phyloP scores from a whole-genome alignment of 2,797 vertebrate species.

The Phrynocephalus guinanensis region DNA sequence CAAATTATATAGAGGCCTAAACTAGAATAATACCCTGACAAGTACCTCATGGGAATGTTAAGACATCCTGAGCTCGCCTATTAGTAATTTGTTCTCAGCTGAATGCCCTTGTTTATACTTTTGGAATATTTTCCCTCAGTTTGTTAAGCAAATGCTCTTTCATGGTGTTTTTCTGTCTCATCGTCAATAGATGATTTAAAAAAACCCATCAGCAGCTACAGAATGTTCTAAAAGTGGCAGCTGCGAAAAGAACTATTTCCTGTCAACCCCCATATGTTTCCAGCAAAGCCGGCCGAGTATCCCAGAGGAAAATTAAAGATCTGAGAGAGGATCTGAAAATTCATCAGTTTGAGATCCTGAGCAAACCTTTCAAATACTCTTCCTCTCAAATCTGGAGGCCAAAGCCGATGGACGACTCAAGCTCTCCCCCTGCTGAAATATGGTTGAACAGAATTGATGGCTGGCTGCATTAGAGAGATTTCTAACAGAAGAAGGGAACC shows the following conservation, averaged over 20 bases:
- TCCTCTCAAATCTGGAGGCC: constrained; percentile 17
- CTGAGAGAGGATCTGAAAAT: constrained; percentile 57
- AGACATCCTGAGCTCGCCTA: rapidly evolving
- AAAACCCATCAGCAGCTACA: not conserved
- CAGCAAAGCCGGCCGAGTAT: constrained; percentile 1
- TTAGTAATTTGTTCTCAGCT: rapidly evolving
- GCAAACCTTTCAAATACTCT: not conserved
- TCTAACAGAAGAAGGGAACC: not conserved
- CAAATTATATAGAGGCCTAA: not conserved
- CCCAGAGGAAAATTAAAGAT: constrained; percentile 60
- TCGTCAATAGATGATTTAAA: constrained; percentile 22
- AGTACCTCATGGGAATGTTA: not conserved
- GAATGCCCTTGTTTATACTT: constrained; percentile 26
- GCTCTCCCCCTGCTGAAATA: constrained; percentile 69
- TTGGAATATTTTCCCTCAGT: constrained; percentile 8
- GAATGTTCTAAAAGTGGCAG: constrained; percentile 39
- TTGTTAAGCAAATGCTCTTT: constrained; percentile 48
- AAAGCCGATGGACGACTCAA: constrained; percentile 1
- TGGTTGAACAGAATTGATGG: not conserved
- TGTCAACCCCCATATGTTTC: constrained; percentile 53
- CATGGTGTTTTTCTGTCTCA: constrained; percentile 34
- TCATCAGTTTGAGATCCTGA: constrained; percentile 20
- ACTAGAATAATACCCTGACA: not conserved
- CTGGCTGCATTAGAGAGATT: not conserved
- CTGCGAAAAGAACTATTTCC: constrained; percentile 44